Conservation (phyloP, 2,888 invertebrate genomes). For the Diarsia rubi region DNA sequence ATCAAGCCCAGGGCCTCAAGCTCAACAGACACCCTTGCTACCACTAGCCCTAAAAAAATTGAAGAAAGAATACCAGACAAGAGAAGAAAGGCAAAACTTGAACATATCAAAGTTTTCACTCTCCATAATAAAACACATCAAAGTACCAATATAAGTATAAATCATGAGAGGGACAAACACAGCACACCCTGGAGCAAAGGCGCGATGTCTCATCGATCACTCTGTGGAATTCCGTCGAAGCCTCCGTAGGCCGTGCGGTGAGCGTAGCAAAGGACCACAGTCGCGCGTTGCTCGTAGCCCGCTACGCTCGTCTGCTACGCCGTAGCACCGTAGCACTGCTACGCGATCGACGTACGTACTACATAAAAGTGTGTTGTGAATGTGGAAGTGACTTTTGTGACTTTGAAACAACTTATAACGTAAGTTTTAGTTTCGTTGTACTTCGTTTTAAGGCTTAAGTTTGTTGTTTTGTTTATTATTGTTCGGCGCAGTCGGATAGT, state of each 20-base stretch:
- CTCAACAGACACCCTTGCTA: no score
- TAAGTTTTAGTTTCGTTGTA: slow-evolving; percentile 56
- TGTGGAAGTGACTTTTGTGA: slow-evolving; percentile 68
- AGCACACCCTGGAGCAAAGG: slow-evolving; percentile 60
- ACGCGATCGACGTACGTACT: slow-evolving; percentile 62
- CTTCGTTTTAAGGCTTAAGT: slow-evolving; percentile 29
- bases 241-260: slow-evolving; percentile 60
- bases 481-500: background rate
- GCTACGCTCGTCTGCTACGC: slow-evolving; percentile 80
- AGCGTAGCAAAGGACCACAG: slow-evolving; percentile 69
- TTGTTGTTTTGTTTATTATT: slow-evolving; percentile 20
- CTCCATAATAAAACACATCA: slow-evolving; percentile 18
- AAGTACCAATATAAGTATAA: slow-evolving; percentile 57
- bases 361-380: slow-evolving; percentile 61
- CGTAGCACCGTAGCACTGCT: slow-evolving; percentile 71
- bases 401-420: slow-evolving; percentile 53
- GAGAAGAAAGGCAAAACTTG: background rate
- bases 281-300: slow-evolving; percentile 80
- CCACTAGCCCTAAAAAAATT: no score
- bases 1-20: no score
- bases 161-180: slow-evolving; percentile 63
- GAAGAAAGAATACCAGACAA: background rate
- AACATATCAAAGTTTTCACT: slow-evolving; percentile 8
- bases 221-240: slow-evolving; percentile 59
- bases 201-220: slow-evolving; percentile 75